phyloP scores from a whole-genome alignment of 2,113 vertebrate species.

The Tenrec ecaudatus region DNA sequence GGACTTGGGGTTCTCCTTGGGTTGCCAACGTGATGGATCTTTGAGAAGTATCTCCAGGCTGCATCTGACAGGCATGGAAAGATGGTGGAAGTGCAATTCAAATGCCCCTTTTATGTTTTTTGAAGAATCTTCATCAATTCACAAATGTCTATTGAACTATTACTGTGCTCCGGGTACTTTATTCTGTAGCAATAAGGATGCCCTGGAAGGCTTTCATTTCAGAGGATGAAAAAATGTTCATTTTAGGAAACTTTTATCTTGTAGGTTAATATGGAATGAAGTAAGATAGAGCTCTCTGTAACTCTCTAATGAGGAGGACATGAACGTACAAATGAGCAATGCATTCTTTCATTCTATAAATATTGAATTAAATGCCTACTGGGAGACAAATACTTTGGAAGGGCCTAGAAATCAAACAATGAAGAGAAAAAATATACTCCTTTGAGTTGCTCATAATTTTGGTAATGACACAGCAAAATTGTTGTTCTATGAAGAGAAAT shows the following conservation, averaged over 20 bases:
- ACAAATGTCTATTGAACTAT: conserved; percentile 11
- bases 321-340: conserved; percentile 36
- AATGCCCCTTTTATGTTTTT: neutral
- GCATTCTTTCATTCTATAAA: conserved; percentile 33
- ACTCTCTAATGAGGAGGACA: conserved; percentile 18
- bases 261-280: conserved; percentile 35
- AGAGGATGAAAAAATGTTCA: conserved; percentile 44
- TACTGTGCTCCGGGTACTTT: neutral
- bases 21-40: too few species aligned
- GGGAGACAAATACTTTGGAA: neutral
- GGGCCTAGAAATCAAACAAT: conserved; percentile 25
- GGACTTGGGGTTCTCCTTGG: too few species aligned
- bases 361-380: conserved; percentile 33
- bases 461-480: neutral
- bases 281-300: conserved; percentile 4
- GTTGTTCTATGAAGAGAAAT: neutral
- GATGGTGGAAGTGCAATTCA: too few species aligned
- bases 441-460: conserved; percentile 30
- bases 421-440: neutral
- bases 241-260: conserved; percentile 48
- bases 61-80: too few species aligned
- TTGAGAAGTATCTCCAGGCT: too few species aligned
- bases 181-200: conserved; percentile 14
- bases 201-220: conserved; percentile 43
- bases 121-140: conserved; percentile 28